Conservation (phyloP, 2,888 invertebrate species). For the Nesidiocoris tenuis region DNA sequence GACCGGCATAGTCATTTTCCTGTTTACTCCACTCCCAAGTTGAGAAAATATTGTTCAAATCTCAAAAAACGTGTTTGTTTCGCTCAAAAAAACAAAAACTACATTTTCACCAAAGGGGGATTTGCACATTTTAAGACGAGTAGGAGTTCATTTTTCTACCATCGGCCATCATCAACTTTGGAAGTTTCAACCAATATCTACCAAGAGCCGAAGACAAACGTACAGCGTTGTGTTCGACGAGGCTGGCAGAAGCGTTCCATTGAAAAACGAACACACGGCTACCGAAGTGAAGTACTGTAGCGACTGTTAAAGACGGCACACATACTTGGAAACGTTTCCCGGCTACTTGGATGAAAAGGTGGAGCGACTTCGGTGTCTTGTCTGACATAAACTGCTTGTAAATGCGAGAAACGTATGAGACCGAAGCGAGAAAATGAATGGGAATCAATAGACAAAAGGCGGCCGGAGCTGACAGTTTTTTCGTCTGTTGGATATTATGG, state of each 20-base stretch:
- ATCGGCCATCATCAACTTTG: no score
- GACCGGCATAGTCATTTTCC: no score
- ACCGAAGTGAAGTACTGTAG: not conserved
- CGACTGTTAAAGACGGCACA: not conserved
- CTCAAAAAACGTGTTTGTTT: no score
- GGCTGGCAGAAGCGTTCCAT: not conserved
- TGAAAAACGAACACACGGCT: not conserved
- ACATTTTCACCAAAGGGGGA: no score
- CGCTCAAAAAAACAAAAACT: no score
- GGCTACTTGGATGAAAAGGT: not conserved
- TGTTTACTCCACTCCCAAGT: no score
- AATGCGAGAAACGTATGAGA: slow-evolving; percentile 10
- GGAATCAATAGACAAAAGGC: slow-evolving; percentile 24
- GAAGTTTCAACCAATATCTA: no score
- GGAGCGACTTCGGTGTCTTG: not conserved
- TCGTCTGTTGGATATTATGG: not conserved
- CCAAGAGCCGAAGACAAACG: not conserved
- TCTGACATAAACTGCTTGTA: slow-evolving; percentile 17
- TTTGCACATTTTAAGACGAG: no score
- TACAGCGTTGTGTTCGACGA: not conserved
- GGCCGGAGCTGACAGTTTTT: not conserved
- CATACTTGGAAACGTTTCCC: not conserved
- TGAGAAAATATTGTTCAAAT: no score
- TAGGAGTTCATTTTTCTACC: no score
- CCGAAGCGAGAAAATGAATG: slow-evolving; percentile 19